phyloP scores from a whole-genome alignment of 1,140 invertebrate species.

The Camponotus vicinus region DNA sequence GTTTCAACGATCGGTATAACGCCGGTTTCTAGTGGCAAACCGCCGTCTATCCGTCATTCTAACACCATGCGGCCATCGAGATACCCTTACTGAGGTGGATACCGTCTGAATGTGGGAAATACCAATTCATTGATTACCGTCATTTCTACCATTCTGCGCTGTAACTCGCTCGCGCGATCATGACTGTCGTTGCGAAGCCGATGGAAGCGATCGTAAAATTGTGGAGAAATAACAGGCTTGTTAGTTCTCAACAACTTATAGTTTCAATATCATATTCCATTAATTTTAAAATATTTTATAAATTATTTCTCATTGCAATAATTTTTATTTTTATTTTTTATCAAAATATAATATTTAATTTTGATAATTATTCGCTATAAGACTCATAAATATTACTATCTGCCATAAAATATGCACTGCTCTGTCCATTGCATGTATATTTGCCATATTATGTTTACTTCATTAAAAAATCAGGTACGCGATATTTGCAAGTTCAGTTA shows the following conservation, averaged over 20 bases:
- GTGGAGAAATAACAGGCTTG: neutral
- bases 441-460: neutral
- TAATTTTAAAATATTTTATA: neutral
- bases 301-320: neutral
- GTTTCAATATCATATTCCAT: neutral
- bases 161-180: conserved; percentile 64
- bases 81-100: conserved; percentile 59
- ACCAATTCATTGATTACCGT: conserved; percentile 77
- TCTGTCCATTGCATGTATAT: neutral
- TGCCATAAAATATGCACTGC: too few relatives aligned
- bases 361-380: neutral
- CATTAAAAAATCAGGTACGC: neutral
- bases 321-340: neutral
- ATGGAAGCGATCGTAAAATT: conserved; percentile 28
- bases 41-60: conserved; percentile 69
- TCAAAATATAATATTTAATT: neutral
- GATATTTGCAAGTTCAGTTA: neutral
- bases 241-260: conserved; percentile 8
- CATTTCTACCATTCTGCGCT: conserved; percentile 66
- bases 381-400: neutral
- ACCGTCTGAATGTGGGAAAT: conserved; percentile 73
- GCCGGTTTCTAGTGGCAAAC: conserved; percentile 13
- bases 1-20: conserved; percentile 65
- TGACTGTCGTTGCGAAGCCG: conserved; percentile 39
- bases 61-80: conserved; percentile 64